Base-by-base conservation (phyloP, 2,797 vertebrate genomes). In the Helostoma temminkii region DNA sequence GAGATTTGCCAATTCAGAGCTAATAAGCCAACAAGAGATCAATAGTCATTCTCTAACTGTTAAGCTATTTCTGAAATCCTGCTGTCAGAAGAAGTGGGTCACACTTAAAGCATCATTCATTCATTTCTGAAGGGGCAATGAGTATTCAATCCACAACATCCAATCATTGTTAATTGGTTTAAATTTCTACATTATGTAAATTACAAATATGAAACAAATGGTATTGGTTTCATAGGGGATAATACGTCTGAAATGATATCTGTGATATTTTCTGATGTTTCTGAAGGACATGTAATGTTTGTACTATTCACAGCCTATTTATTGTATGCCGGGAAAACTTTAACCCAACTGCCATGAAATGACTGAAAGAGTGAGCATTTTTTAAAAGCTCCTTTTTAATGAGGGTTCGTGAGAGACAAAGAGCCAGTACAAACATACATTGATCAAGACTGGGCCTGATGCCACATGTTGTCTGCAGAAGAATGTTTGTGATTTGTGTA, bases 91-190 rank as follows among this genome's bases (percentile, higher is more conserved):
- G 21, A 63, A 78, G 47, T 76, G 34, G 36, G 43, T 80, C 76
- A 66, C 57, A 69, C 59, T 70, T 62, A 32, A 72, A 76, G 53
- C 55, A 43, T 83, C 21, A 69, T 60, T 82, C 66, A 70, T 61
- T 76, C 42, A n/a, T n/a, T n/a, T 36, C 43, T 66, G 76, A 76
- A 28, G 3, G 75, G 71, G 61, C 70, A 58, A 62, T 80, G 49
- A 60, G 58, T 60, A 73, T 73, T 69, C 64, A 58, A 4, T 24
- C 63, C 63, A 41, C 47, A 53, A 46, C 50, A 6, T 65, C 70
- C 15, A 16, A 15, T 84, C 74, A 58, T 56, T 69, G 28, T 67
- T 84, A 74, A 84, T 83, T 72, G 30, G 37, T 74, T 74, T 37
- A 59, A 21, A 62, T 63, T 42, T 56, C 12, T 43, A 7, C 0